Conservation (phyloP, 92 coral and sea anemone species). For the Palythoa heliodiscus region DNA sequence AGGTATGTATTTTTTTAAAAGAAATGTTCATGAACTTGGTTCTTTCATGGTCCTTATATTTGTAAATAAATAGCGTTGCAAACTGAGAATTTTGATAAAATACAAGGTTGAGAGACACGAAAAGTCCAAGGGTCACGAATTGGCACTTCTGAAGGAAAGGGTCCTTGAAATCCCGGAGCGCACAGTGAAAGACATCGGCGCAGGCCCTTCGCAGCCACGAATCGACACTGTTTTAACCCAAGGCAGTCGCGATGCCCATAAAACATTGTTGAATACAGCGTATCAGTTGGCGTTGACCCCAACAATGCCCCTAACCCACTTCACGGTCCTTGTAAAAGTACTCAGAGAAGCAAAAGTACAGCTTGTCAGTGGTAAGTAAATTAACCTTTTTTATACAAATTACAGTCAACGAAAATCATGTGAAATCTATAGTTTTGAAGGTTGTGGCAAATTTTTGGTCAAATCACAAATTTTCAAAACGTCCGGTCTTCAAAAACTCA, state of each 20-base stretch:
- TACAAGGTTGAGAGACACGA: too few species aligned
- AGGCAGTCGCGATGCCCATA: neutral
- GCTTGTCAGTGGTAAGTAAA: conserved; percentile 1
- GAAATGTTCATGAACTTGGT: neutral
- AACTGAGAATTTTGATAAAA: too few species aligned
- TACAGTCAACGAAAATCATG: too few species aligned
- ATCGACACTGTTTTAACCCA: neutral
- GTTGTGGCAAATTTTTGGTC: too few species aligned
- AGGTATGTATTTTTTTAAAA: neutral
- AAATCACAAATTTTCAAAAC: too few species aligned
- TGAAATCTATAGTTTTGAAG: too few species aligned
- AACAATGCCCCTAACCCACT: conserved; percentile 17
- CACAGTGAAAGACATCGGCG: neutral
- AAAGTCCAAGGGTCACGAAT: neutral
- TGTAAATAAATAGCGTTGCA: too few species aligned
- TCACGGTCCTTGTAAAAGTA: conserved; percentile 23
- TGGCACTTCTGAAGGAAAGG: neutral
- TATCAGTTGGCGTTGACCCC: neutral
- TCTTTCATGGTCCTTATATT: neutral
- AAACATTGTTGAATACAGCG: neutral
- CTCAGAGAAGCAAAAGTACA: conserved; percentile 22
- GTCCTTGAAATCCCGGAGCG: too few species aligned
- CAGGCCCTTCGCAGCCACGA: neutral
- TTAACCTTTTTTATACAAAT: neutral
- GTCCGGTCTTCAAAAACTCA: too few species aligned